These are phyloP conservation scores for Phalanger gymnotis DNA, from an alignment of 2,797 vertebrate species.

Conservation along the genomic window DNA sequence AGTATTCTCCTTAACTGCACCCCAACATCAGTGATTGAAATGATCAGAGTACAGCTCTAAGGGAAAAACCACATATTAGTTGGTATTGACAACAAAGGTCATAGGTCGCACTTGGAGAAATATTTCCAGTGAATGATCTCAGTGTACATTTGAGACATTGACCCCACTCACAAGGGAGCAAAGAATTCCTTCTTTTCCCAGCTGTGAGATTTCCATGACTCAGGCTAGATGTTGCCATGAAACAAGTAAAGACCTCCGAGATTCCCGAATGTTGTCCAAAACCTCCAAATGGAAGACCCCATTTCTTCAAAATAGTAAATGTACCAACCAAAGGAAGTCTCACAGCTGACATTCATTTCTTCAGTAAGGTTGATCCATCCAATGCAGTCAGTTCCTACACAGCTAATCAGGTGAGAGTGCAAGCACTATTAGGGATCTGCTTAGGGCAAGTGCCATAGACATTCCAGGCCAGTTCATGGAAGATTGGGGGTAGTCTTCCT, in stretches of 20 bases:
- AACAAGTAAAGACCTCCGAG: not conserved
- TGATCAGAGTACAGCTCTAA: too few species aligned
- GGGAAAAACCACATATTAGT: not conserved
- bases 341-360: not conserved
- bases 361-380: not conserved
- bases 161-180: not conserved
- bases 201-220: not conserved
- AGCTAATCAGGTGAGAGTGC: not conserved
- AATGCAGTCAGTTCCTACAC: not conserved
- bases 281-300: not conserved
- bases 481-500: not conserved
- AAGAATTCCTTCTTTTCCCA: not conserved
- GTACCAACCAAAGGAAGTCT: not conserved
- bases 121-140: not conserved
- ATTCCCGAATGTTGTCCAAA: not conserved
- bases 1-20: not conserved
- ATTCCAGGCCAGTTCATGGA: not conserved
- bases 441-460: not conserved
- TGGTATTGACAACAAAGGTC: not conserved
- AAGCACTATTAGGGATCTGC: not conserved
- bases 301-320: not conserved
- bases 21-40: too few species aligned
- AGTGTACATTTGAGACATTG: not conserved
- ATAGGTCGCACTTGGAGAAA: not conserved
- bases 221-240: not conserved